Conservation (phyloP, 1,140 invertebrate species). For the Drosophila bocki region DNA sequence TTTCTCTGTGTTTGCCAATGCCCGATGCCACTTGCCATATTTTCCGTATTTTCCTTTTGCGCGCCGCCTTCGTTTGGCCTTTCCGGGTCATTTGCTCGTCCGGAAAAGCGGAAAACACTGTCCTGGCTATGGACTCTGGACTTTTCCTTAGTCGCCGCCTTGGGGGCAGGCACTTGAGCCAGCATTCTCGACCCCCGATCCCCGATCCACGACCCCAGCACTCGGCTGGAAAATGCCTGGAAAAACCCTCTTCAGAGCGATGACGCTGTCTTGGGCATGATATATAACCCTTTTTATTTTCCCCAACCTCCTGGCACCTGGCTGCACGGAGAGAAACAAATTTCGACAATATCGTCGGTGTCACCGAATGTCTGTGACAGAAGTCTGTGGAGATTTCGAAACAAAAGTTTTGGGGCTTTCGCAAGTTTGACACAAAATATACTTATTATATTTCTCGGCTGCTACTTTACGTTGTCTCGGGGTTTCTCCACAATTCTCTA, state of each 20-base stretch:
- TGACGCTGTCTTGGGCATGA: constrained; percentile 64
- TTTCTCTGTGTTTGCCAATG: constrained; percentile 16
- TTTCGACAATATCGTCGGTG: constrained; percentile 7
- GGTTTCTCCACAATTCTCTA: neutral
- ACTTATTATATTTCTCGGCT: constrained; percentile 17
- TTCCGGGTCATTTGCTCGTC: constrained; percentile 77
- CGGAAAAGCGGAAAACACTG: constrained; percentile 62
- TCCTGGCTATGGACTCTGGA: constrained; percentile 25
- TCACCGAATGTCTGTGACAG: constrained; percentile 22
- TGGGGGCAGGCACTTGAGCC: constrained; percentile 67
- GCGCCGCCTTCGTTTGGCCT: constrained; percentile 70
- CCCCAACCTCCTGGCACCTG: constrained; percentile 44
- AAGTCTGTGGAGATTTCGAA: constrained; percentile 18
- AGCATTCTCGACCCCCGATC: constrained; percentile 38
- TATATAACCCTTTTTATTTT: constrained; percentile 71
- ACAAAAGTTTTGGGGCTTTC: constrained; percentile 8
- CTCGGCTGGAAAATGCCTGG: constrained; percentile 18
- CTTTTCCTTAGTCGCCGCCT: constrained; percentile 45
- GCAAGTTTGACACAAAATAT: constrained; percentile 30
- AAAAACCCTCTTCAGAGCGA: constrained; percentile 62
- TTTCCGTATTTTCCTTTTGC: constrained; percentile 58
- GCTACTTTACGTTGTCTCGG: constrained; percentile 1
- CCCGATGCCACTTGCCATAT: constrained; percentile 44
- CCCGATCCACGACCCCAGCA: constrained; percentile 21
- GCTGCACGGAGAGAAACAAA: constrained; percentile 37